Conservation (phyloP, 37 sponge, comb jelly and placozoan species). For the Theonella swinhoei region DNA sequence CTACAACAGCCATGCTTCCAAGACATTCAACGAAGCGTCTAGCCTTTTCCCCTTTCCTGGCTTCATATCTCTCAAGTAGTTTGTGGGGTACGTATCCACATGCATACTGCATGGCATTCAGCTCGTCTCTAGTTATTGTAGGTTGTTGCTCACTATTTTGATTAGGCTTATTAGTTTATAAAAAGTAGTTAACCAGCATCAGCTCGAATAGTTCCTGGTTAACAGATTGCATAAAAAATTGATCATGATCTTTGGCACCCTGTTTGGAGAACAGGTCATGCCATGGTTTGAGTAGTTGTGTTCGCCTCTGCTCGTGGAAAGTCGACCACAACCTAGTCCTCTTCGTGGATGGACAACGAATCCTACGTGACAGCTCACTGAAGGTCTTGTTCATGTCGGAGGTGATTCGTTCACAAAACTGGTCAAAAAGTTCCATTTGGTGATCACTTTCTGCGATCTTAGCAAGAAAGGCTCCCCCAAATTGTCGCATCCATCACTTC, state of each 20-base stretch:
- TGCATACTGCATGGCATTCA: conserved; percentile 39
- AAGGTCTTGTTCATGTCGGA: not conserved
- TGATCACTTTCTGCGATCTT: not conserved
- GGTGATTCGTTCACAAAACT: not conserved
- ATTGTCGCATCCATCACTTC: not conserved
- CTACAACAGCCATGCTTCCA: conserved; percentile 42
- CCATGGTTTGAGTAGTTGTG: not conserved
- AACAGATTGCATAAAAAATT: not conserved
- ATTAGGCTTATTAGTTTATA: not conserved
- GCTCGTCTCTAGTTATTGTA: conserved; percentile 19
- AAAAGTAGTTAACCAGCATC: not conserved
- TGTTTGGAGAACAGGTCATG: not conserved
- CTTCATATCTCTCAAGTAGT: conserved; percentile 40
- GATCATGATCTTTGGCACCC: not conserved
- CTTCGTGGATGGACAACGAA: not conserved
- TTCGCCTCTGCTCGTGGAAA: not conserved
- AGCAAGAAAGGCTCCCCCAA: not conserved
- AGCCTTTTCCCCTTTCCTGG: conserved; percentile 2
- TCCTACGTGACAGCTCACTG: not conserved
- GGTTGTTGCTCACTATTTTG: not conserved
- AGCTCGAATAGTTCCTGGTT: not conserved
- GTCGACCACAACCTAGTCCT: not conserved
- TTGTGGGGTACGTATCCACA: conserved; percentile 40
- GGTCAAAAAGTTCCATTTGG: not conserved
- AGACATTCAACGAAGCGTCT: conserved; percentile 35